phyloP scores from a whole-genome alignment of 2,888 invertebrate species.

The Lydus trimaculatus region DNA sequence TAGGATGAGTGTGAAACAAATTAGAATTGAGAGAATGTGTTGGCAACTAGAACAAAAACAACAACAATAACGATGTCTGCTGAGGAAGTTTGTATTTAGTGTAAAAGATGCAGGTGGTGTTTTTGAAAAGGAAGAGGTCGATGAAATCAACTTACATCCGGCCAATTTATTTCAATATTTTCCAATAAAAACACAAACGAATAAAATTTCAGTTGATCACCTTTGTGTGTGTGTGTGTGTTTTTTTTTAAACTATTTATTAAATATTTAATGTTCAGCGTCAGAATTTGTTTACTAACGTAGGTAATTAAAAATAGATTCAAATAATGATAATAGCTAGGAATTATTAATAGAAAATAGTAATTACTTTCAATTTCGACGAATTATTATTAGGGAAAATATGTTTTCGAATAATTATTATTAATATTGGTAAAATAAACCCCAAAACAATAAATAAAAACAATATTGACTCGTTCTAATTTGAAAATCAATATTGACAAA shows the following conservation, averaged over 20 bases:
- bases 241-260: too few species aligned
- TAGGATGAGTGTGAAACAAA: slow-evolving; percentile 4
- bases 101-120: slow-evolving; percentile 9
- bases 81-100: slow-evolving; percentile 1
- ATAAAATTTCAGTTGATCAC: too few species aligned
- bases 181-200: not conserved
- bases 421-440: not conserved
- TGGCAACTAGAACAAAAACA: not conserved
- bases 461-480: not conserved
- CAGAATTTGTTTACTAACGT: too few species aligned
- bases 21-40: not conserved
- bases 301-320: not conserved
- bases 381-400: not conserved
- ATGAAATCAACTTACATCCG: slow-evolving; percentile 2
- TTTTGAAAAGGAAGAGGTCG: not conserved
- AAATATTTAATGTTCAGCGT: too few species aligned
- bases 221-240: too few species aligned
- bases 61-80: not conserved
- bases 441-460: not conserved
- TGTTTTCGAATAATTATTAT: too few species aligned
- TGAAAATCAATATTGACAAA: not conserved
- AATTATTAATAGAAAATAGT: not conserved
- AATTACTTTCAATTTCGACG: not conserved
- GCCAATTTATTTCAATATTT: slow-evolving; percentile 11
- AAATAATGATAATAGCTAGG: not conserved